Base-by-base conservation (phyloP, 2,113 vertebrate genomes). In the Perca flavescens region DNA sequence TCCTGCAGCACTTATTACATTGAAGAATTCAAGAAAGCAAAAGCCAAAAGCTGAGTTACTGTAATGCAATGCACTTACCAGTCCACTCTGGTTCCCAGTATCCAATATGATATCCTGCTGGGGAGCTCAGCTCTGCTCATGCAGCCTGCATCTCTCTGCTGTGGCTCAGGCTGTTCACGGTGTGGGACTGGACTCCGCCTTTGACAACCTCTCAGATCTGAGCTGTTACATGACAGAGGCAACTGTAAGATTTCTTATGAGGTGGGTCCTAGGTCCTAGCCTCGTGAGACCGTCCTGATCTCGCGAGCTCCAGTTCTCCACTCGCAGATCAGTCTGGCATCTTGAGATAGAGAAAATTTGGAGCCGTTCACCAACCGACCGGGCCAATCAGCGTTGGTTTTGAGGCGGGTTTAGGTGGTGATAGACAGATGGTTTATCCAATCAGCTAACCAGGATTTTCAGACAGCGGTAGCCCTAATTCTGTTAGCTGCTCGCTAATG, bases 101-200 rank as follows among this genome's bases (percentile, higher is more conserved):
- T 71, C 66, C 57, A 64, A 22, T 62, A 5, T 64, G 50, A 64
- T 60, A 66, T 65, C 78, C 83, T 63, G 31, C 25, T 65, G 46
- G 40, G 70, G 71, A 34, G 69, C 69, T 68, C 49, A 63, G 76
- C 57, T 72, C 60, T 74, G 31, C 31, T 74, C 36, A 34, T 40
- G 61, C 74, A 77, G 67, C 65, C 53, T 67, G 10, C 50, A 68
- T 52, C 77, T 56, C 60, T 76, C 61, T 68, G 60, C 54, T 84
- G n/a, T n/a, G 56, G 53, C 31, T 76, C 61, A 21, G 19, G 57
- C 74, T 70, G 46, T 13, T 72, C 53, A 31, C 31, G 8, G 10
- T 73, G 21, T 65, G 21, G 34, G 68, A 70, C 68, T 61, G 57
- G 3, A 63, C 87, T 85, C 87, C 83, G 7, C 89, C 87, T 90